Evolutionary conservation across 2,797 vertebrate genomes (phyloP).

Genomic region (Eidolon dupreanum): DNA sequence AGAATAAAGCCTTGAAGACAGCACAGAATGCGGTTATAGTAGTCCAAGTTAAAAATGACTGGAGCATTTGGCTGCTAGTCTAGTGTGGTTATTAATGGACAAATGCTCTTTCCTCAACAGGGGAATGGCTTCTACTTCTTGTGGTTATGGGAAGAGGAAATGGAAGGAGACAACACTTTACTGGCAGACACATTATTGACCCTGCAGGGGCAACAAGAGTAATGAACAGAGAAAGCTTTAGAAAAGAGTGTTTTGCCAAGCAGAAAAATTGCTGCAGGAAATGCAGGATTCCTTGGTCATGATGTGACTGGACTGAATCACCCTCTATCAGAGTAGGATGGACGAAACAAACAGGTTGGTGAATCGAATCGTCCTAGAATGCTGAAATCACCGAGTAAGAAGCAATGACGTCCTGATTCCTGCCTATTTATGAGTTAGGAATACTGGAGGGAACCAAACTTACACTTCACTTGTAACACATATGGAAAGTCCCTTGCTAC

Average conservation of each 20-base stretch:
- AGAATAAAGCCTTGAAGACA: conserved; percentile 56
- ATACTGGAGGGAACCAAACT: neutral
- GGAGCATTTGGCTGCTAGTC: conserved; percentile 65
- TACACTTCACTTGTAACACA: neutral
- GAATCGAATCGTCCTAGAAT: neutral
- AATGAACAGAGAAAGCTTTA: conserved; percentile 56
- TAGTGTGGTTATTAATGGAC: conserved; percentile 78
- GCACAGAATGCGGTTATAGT: conserved; percentile 37
- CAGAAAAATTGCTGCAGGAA: conserved; percentile 45
- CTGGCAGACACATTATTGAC: conserved; percentile 78
- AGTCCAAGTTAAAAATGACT: conserved; percentile 74
- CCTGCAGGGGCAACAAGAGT: conserved; percentile 67
- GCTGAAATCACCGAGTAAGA: neutral
- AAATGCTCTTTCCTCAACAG: conserved; percentile 62
- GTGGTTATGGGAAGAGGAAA: conserved; percentile 78
- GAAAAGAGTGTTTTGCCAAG: conserved; percentile 41
- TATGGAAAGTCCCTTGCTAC: neutral
- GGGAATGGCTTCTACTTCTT: conserved; percentile 62
- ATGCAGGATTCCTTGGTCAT: neutral
- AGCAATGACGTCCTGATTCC: neutral
- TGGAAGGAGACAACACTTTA: conserved; percentile 74
- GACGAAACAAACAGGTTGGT: neutral
- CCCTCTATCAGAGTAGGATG: neutral
- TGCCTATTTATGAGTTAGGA: neutral
- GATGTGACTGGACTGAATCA: neutral